Conservation (phyloP, 53 echinoderm and acorn worm genomes). For the Paracentrotus lividus region DNA sequence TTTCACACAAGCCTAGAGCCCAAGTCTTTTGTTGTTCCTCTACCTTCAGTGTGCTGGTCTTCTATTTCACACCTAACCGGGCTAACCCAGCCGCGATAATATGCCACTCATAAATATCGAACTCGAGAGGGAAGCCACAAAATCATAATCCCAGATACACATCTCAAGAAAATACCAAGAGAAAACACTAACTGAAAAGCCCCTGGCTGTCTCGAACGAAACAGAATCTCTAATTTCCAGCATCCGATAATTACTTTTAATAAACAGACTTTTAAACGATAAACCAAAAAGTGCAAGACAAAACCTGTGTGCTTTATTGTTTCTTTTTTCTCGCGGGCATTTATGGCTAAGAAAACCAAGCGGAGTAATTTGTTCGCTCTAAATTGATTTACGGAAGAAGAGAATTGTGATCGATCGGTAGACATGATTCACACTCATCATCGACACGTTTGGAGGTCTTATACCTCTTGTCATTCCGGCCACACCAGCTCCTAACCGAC, state of each 20-base stretch:
- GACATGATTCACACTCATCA: conserved; percentile 46
- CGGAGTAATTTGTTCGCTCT: conserved; percentile 61
- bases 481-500: no score
- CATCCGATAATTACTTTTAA: conserved; percentile 49
- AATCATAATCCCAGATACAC: conserved; percentile 55
- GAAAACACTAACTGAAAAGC: conserved; percentile 29
- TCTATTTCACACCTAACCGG: conserved; percentile 57
- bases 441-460: conserved; percentile 25
- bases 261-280: conserved; percentile 54
- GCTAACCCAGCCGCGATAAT: conserved; percentile 14
- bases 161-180: background rate
- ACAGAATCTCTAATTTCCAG: conserved; percentile 42
- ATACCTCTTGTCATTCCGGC: no score
- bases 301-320: background rate
- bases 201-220: conserved; percentile 19
- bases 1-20: conserved; percentile 72
- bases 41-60: conserved; percentile 56
- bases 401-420: conserved; percentile 39
- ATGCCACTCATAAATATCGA: conserved; percentile 65
- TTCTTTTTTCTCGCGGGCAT: conserved; percentile 50
- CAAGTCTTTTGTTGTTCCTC: conserved; percentile 55
- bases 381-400: conserved; percentile 61
- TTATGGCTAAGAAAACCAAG: conserved; percentile 26
- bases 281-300: conserved; percentile 46
- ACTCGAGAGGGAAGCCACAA: conserved; percentile 61